A percentile compares a stretch with the other conserved stretches of the same genome.
These are phyloP conservation scores for Drosophila triauraria DNA, from an alignment of 1,140 invertebrate genomes.

Conservation along the genomic window DNA sequence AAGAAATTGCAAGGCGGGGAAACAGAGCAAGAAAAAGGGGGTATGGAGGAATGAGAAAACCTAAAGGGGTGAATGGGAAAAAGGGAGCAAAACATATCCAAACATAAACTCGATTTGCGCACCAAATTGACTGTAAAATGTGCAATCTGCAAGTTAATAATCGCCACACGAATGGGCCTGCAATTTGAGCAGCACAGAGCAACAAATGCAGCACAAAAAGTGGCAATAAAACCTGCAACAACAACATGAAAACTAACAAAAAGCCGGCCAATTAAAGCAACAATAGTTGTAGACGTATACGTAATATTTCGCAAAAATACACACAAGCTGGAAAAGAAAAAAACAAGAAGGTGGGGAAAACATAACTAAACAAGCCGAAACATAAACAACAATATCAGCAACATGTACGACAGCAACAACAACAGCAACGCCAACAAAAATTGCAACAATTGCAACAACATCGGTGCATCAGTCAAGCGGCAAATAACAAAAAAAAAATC, in stretches of 20 bases:
- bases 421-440: constrained; percentile 14
- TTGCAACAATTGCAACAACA: constrained; percentile 14
- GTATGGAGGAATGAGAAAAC: background rate
- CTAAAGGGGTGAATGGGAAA: background rate
- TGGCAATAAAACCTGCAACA: constrained; percentile 22
- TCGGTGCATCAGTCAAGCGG: constrained; percentile 34
- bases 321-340: background rate
- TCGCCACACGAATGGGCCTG: constrained; percentile 39
- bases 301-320: constrained; percentile 33
- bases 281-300: constrained; percentile 37
- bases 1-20: constrained; percentile 12
- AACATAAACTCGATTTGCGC: constrained; percentile 36
- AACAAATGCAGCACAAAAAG: constrained; percentile 7
- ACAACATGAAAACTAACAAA: constrained; percentile 40
- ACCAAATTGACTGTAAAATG: constrained; percentile 55
- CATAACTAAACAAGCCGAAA: constrained; percentile 45
- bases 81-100: constrained; percentile 20
- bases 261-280: constrained; percentile 44
- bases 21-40: constrained; percentile 2
- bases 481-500: constrained; percentile 32
- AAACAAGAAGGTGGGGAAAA: constrained; percentile 21
- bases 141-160: constrained; percentile 60
- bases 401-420: constrained; percentile 31
- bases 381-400: constrained; percentile 46
- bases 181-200: constrained; percentile 9